Evolutionary conservation across 2,113 vertebrate species (phyloP), one percentile per base, ranked within the genome.

Genomic region (Orcinus orca): DNA sequence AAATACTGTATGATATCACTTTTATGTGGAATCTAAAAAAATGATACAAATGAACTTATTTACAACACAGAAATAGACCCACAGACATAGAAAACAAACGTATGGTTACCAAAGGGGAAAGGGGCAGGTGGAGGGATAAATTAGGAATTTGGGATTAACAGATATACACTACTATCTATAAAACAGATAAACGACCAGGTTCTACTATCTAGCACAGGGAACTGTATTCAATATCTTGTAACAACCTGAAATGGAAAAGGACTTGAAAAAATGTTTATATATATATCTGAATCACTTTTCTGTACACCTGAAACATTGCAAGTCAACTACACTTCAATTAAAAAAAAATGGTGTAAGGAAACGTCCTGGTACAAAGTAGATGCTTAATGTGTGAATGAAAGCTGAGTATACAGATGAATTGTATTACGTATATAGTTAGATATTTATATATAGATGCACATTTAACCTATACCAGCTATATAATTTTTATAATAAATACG

Each of bases 401-500:
- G 33, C 20, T 3, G 18, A 80, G 9, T 73, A 11, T 21, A 47
- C 53, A 29, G 85, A 62, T 12, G 15, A 38, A 47, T 63, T 13
- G 2, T 33, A 44, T 79, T 47, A 58, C 0, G 29, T n/a, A 33
- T 20, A 63, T 10, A 47, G 15, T 73, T 79, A 88, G 83, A 58
- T 47, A 81, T 90, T 90, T 71, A 47, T 74, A 41, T 60, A 50
- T 58, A 79, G 92, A 73, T 82, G 55, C 8, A 67, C 23, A 77
- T 12, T 88, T 76, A 95, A 95, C 55, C 63, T 53, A 60, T 41
- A 68, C 58, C 44, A 95, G 73, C 29, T 87, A 77, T 83, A 53
- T 92, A 83, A 90, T 90, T 97, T 96, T 87, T 95, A 53, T 84
- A 80, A 84, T 95, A 93, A 89, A 94, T 87, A 79, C 44, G 70